Conservation (phyloP, 2,113 vertebrate species). For the Rhinoderma darwinii region DNA sequence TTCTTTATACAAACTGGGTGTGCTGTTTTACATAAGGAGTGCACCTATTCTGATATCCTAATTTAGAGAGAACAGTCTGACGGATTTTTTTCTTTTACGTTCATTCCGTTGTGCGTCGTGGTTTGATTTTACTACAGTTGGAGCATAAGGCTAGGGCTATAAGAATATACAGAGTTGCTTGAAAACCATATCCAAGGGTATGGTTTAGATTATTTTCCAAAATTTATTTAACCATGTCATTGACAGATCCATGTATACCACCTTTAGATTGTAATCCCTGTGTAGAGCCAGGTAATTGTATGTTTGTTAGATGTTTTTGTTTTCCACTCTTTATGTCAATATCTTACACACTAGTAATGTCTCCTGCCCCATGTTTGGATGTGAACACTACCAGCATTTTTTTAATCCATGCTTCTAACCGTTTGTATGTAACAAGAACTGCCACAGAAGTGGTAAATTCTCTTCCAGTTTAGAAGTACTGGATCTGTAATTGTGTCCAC, state of each 20-base stretch:
- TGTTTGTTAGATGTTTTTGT: neutral
- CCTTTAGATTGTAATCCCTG: neutral
- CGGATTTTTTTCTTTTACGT: too few relatives aligned
- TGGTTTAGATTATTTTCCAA: neutral
- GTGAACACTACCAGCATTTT: too few relatives aligned
- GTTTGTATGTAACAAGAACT: too few relatives aligned
- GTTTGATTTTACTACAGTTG: neutral
- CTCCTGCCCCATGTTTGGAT: too few relatives aligned
- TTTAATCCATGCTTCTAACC: too few relatives aligned
- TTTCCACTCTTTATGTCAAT: neutral
- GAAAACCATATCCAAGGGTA: neutral
- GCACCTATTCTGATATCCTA: too few relatives aligned
- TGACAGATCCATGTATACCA: neutral
- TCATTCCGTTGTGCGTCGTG: neutral
- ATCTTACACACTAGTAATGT: neutral
- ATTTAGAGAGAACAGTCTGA: too few relatives aligned
- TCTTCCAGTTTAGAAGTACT: too few relatives aligned
- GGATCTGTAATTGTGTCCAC: too few relatives aligned
- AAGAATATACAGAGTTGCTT: neutral
- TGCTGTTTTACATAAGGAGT: too few relatives aligned
- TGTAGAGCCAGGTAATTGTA: neutral
- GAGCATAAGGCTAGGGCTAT: neutral
- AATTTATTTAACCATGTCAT: neutral
- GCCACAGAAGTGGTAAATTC: too few relatives aligned
- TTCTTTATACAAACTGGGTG: too few relatives aligned